Conservation (phyloP, 2,888 invertebrate species). For the Sarcophaga rosellei region DNA sequence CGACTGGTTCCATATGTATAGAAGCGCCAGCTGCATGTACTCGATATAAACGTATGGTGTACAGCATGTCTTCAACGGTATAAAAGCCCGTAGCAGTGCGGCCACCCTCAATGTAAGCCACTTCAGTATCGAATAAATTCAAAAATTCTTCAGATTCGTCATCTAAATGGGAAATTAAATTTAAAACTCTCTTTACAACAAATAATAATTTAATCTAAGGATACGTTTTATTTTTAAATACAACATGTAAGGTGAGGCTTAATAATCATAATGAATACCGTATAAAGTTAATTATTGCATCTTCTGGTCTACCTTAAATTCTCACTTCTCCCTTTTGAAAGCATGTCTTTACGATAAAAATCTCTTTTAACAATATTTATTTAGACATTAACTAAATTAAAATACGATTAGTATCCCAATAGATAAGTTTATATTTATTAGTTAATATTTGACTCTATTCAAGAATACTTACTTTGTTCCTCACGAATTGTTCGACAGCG, state of each 20-base stretch:
- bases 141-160: constrained; percentile 99
- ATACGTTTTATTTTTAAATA: too few species aligned
- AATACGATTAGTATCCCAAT: too few species aligned
- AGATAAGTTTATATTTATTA: too few species aligned
- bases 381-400: too few species aligned
- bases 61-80: constrained; percentile 95
- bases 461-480: constrained; percentile 87
- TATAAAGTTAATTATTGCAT: too few species aligned
- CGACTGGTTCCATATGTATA: constrained; percentile 94
- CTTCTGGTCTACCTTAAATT: not conserved
- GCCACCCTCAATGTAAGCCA: constrained; percentile 98
- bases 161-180: constrained; percentile 67
- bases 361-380: not conserved
- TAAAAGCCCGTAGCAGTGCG: constrained; percentile 97
- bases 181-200: not conserved
- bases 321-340: not conserved
- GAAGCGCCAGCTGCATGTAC: constrained; percentile 93
- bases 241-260: too few species aligned
- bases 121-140: constrained; percentile 92
- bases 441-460: not conserved
- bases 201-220: too few species aligned
- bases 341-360: not conserved
- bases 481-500: constrained; percentile 96
- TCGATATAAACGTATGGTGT: constrained; percentile 91
- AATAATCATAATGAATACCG: too few species aligned